Evolutionary conservation across 2,888 invertebrate species (phyloP).

Genomic region (Drosophila rellima): DNA sequence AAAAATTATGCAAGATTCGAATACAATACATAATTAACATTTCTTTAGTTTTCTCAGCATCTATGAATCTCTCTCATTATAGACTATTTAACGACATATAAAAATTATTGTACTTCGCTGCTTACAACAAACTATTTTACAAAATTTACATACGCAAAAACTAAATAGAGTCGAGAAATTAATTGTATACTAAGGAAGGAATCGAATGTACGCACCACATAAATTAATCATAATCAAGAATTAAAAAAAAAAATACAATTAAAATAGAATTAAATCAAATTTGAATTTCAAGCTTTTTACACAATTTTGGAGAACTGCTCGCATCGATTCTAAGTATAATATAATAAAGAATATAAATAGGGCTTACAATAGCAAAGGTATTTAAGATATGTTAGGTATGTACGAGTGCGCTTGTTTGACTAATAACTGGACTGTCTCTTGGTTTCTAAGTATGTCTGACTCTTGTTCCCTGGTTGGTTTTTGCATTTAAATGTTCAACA

Average conservation of each 20-base stretch:
- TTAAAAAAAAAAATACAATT: constrained; percentile 37
- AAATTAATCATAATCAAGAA: constrained; percentile 42
- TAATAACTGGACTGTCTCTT: constrained; percentile 46
- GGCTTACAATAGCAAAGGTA: constrained; percentile 71
- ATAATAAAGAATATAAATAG: constrained; percentile 51
- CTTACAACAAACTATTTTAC: constrained; percentile 81
- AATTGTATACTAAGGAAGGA: constrained; percentile 65
- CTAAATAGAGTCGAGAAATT: constrained; percentile 52
- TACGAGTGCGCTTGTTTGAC: constrained; percentile 38
- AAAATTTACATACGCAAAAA: constrained; percentile 74
- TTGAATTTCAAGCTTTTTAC: constrained; percentile 37
- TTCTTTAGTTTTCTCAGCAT: constrained; percentile 57
- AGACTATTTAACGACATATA: constrained; percentile 69
- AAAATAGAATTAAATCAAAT: constrained; percentile 34
- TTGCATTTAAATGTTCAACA: constrained; percentile 44
- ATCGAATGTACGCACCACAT: constrained; percentile 55
- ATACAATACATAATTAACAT: constrained; percentile 48
- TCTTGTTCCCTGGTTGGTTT: constrained; percentile 70
- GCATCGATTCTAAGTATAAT: constrained; percentile 41
- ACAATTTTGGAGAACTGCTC: constrained; percentile 53
- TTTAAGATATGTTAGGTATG: constrained; percentile 55
- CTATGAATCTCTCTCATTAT: constrained; percentile 60
- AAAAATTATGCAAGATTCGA: constrained; percentile 41
- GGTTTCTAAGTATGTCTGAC: constrained; percentile 40
- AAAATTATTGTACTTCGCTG: constrained; percentile 81